Base-by-base conservation (phyloP, 2,888 invertebrate species). In the Penaeus monodon region DNA sequence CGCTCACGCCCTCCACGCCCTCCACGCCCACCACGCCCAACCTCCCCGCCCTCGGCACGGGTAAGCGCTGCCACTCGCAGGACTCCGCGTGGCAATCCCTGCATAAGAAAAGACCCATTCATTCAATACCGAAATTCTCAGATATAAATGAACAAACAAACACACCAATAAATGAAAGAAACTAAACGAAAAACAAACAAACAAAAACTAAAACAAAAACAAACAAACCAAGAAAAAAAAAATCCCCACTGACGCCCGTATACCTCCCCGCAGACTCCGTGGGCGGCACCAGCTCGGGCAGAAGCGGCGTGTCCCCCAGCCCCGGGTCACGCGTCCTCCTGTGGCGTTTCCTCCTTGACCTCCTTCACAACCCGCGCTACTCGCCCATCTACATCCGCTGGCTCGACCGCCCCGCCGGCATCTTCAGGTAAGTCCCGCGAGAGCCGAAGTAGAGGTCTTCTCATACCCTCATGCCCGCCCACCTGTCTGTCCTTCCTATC, bases 361-460 rank as follows among this genome's bases (percentile, higher is more conserved):
- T 90, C 12, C 84, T 90, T 6, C 88, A 90, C 81, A 81, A 90
- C 68, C 70, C 64, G 22, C 87, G 76, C 33, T 90, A 86, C 78
- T 79, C 76, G 4, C 88, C 90, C 22, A 81, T 87, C 38, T 90
- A 87, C 86, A 90, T 90, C 74, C 85, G 90, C n/a, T 90, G 90
- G 90, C 85, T 90, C 0, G 87, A 90, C 73, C 65, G 88, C 12
- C 44, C 88, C 27, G 76, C 63, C 27, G 90, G 90, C 20, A 82
- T 90, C 29, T 90, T 90, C 65, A 90, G 90, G 90, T 90, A 73
- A 29, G 68, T 10, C 57, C 14, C 17, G 1, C 57, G 3, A 57
- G 10, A 44, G 44, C 44, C 10, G 0, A 10, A 44, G 6, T 10
- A 44, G 10, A 44, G 1, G 44, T 44, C 44, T 44, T 44, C 44